Base-by-base conservation (phyloP, 2,113 vertebrate genomes). In the Dunckerocampus dactyliophorus region DNA sequence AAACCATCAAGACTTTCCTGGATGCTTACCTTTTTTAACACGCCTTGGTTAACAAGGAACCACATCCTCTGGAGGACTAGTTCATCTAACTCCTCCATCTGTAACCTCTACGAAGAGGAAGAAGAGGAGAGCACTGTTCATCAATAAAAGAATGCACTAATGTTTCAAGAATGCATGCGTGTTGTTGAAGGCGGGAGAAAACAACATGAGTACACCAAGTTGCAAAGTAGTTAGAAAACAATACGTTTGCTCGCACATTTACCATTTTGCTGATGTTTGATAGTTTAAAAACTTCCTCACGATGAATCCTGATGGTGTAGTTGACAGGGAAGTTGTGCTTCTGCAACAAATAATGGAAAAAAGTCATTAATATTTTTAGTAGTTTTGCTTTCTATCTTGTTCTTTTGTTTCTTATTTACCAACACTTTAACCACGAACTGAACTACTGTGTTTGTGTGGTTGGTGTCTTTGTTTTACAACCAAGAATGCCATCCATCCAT, bases 1-100 rank as follows among this genome's bases (percentile, higher is more conserved):
- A n/a, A n/a, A n/a, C 4, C 31, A 34, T 3, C 24, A 28, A 2
- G 24, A 3, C 31, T 14, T 43, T 6, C 39, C 39, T 14, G 3
- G 16, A 28, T 6, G 13, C 60, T 39, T 50, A 62, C 87, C 22
- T 83, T 90, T 80, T 92, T 87, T 42, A 93, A 79, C 0, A 89
- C 76, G 4, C 88, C 88, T 54, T 89, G 87, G 72, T 91, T 92
- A 68, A 93, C 65, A 4, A 83, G 82, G 67, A 93, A 89, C 95
- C 95, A 96, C 80, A 95, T 81, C 51, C 90, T 89, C 61, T 91
- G 89, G 62, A 95, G 90, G 5, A 92, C 75, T 8, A 60, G 63
- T 13, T 90, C 86, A 0, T 77, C 77, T 75, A 91, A 75, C 0
- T 2, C 82, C 31, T 83, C 55, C 13, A 78, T 61, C 14, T 37